Evolutionary conservation across 2,113 vertebrate genomes (phyloP).

Genomic region (Coreoperca whiteheadi): DNA sequence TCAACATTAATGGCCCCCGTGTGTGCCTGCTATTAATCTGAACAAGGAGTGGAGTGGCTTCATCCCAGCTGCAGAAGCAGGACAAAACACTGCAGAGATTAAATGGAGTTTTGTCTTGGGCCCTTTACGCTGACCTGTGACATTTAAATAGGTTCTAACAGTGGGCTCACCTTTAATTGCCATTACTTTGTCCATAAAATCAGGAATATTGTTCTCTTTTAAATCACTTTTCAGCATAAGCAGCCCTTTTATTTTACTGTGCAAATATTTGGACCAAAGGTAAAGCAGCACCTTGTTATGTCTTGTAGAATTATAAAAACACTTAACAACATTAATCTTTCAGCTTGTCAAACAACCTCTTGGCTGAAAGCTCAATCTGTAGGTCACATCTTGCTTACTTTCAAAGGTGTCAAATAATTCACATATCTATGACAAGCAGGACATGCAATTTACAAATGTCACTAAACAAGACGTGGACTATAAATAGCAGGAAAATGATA

Average conservation of each 20-base stretch:
- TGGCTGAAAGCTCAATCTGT: neutral
- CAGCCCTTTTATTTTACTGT: neutral
- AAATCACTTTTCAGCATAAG: neutral
- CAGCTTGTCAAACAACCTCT: neutral
- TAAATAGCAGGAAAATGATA: conserved; percentile 3
- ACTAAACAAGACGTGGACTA: neutral
- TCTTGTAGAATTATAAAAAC: neutral
- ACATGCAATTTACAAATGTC: conserved; percentile 24
- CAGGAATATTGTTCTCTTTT: neutral
- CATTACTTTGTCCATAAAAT: conserved; percentile 13
- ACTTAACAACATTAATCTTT: neutral
- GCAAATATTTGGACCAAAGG: neutral
- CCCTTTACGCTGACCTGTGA: conserved; percentile 51
- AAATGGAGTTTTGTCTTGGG: conserved; percentile 61
- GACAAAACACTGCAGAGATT: conserved; percentile 48
- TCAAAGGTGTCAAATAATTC: conserved; percentile 6
- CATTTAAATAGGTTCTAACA: neutral
- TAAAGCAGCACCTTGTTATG: neutral
- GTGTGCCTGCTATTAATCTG: conserved; percentile 71
- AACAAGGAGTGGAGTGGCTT: conserved; percentile 72
- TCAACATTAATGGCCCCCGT: conserved; percentile 67
- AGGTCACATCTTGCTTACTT: neutral
- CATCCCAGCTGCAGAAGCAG: conserved; percentile 57
- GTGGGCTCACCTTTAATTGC: conserved; percentile 17
- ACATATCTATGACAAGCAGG: neutral